Percentiles rank a stretch among this genome's conserved stretches.
These are phyloP conservation scores for Ectropis grisescens DNA, from an alignment of 1,140 invertebrate genomes.

Conservation along the genomic window DNA sequence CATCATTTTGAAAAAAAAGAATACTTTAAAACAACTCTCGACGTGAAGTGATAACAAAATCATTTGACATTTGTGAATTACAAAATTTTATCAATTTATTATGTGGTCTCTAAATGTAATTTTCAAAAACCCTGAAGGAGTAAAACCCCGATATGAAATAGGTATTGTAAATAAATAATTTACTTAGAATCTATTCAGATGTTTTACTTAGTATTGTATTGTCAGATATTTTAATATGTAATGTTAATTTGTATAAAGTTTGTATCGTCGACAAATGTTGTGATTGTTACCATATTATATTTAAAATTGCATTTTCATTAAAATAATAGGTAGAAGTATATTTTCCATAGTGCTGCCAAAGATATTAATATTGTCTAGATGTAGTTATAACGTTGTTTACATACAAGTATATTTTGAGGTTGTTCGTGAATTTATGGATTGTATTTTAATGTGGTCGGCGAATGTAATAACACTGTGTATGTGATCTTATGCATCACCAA, in stretches of 20 bases:
- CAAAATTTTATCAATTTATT: too few relatives aligned
- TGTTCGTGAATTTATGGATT: conserved; percentile 53
- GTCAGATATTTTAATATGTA: conserved; percentile 34
- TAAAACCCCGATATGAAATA: conserved; percentile 50
- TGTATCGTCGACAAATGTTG: conserved; percentile 59
- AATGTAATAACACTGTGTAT: conserved; percentile 45
- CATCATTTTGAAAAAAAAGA: too few relatives aligned
- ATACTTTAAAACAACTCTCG: too few relatives aligned
- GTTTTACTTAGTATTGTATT: conserved; percentile 30
- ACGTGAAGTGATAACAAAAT: too few relatives aligned
- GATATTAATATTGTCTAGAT: conserved; percentile 45
- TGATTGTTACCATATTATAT: conserved; percentile 63
- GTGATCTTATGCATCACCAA: conserved; percentile 51
- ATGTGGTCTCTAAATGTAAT: too few relatives aligned
- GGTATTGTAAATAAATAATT: conserved; percentile 42
- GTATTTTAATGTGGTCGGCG: conserved; percentile 46
- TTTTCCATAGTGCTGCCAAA: conserved; percentile 70
- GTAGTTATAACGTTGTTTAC: conserved; percentile 54
- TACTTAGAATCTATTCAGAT: conserved; percentile 32
- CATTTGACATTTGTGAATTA: too few relatives aligned
- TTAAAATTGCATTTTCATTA: conserved; percentile 67
- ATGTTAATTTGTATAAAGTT: conserved; percentile 39
- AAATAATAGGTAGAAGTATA: conserved; percentile 64
- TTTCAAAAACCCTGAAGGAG: conserved; percentile 53
- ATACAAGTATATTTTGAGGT: conserved; percentile 56